Evolutionary conservation across 2,113 vertebrate species (phyloP).

Genomic region (Nyctereutes procyonoides): DNA sequence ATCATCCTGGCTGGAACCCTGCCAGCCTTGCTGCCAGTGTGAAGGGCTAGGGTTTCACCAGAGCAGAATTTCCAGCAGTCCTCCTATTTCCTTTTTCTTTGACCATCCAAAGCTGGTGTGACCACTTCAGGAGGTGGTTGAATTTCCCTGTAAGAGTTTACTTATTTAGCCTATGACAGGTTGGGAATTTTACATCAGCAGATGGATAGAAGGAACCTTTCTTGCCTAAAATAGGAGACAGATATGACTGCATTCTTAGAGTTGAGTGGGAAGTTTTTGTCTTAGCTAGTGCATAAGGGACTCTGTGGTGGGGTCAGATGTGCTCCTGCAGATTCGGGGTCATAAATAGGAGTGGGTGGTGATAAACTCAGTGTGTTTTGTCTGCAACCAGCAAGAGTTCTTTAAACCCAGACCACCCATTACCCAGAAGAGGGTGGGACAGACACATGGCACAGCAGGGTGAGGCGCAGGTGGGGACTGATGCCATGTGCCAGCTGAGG

Average conservation of each 20-base stretch:
- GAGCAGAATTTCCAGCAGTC: not conserved
- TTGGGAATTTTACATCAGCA: not conserved
- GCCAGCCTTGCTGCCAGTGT: not conserved
- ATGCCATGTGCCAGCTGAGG: too few relatives aligned
- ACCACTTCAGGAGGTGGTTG: not conserved
- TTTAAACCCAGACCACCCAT: not conserved
- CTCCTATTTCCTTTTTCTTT: not conserved
- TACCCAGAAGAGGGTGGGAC: accelerated
- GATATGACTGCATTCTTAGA: not conserved
- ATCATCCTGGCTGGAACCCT: not conserved
- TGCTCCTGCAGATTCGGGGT: too few relatives aligned
- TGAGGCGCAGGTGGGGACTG: not conserved
- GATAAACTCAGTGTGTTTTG: accelerated
- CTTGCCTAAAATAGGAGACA: not conserved
- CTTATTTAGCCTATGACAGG: not conserved
- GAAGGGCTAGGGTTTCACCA: not conserved
- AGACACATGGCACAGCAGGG: accelerated
- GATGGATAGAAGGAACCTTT: not conserved
- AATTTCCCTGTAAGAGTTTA: not conserved
- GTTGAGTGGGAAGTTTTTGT: not conserved
- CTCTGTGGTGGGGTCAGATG: accelerated
- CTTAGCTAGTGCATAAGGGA: accelerated
- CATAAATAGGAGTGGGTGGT: not conserved
- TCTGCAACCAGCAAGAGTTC: not conserved
- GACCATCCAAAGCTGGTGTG: not conserved